These are phyloP conservation scores for Tortricodes alternella DNA, from an alignment of 2,888 invertebrate species.

Conservation along the genomic window DNA sequence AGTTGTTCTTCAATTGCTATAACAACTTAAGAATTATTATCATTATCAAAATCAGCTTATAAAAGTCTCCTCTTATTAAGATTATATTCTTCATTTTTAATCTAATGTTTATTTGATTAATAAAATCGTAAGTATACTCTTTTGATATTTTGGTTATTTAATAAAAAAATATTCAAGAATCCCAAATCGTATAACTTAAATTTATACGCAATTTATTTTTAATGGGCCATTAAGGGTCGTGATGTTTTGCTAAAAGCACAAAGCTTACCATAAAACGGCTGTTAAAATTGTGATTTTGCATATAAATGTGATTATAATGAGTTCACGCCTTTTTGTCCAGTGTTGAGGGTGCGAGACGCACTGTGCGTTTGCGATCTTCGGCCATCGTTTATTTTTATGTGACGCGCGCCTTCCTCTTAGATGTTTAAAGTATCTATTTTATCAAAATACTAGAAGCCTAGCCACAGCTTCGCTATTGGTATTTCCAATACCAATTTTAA, in stretches of 20 bases:
- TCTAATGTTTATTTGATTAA: too few species aligned
- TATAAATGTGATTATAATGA: constrained; percentile 17
- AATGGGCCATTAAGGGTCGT: constrained; percentile 21
- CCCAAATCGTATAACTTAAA: constrained; percentile 21
- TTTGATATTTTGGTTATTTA: too few species aligned
- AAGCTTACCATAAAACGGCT: not conserved
- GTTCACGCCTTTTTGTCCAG: constrained; percentile 3
- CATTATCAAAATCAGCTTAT: too few species aligned
- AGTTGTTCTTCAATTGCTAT: too few species aligned
- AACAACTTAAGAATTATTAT: too few species aligned
- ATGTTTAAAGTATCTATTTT: too few species aligned
- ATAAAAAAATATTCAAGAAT: not conserved
- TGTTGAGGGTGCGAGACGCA: not conserved
- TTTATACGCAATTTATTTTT: constrained; percentile 17
- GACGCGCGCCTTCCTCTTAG: not conserved
- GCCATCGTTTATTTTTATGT: not conserved
- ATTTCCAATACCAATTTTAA: too few species aligned
- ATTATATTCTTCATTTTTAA: too few species aligned
- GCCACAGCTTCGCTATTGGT: too few species aligned
- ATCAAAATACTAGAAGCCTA: too few species aligned
- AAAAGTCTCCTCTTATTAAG: too few species aligned
- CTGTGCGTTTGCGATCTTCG: not conserved
- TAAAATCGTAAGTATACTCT: too few species aligned
- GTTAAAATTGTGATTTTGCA: constrained; percentile 15
- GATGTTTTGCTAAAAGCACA: not conserved